Evolutionary conservation across 1,140 invertebrate genomes (phyloP), one percentile per base, ranked within the genome.

Genomic region (Phymorhynchus buccinoides): DNA sequence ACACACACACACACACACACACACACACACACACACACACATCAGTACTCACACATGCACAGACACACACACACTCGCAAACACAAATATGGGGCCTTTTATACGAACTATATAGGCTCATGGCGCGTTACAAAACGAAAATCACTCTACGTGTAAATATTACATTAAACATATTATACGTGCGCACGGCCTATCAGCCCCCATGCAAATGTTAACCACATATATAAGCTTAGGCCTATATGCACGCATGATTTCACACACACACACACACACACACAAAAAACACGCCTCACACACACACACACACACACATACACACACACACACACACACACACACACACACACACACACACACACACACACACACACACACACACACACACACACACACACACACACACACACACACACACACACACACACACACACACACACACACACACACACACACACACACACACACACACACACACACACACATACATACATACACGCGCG

Each of bases 291-390:
- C 1, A 22, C 56, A 22, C 22, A 22, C 6, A 22, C 56, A 62
- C 56, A 22, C 56, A 62, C 18, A 22, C 56, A 62, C 18, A 22
- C 56, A 22, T 27, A 62, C 56, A 62, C 56, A 62, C 56, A 62
- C 56, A 62, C 56, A 62, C 56, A 62, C 56, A 62, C 56, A 62
- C 56, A 62, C 56, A 62, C 56, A 62, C 56, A 62, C 56, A 62
- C 56, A 62, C 56, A 62, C 56, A 62, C 56, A 9, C 56, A 9
- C 56, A 9, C 56, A 62, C 56, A 62, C 56, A 62, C 56, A 62
- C 56, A 62, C 56, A 62, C 56, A 62, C 56, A 62, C 56, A 62
- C 56, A 62, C 56, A 62, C 56, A 62, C 56, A 62, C 56, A 48
- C 44, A 48, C 44, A 48, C 44, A 48, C 44, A 48, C 44, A 48